Evolutionary conservation across 2,888 invertebrate genomes (phyloP).

Genomic region (Drosophila nr. medialis): DNA sequence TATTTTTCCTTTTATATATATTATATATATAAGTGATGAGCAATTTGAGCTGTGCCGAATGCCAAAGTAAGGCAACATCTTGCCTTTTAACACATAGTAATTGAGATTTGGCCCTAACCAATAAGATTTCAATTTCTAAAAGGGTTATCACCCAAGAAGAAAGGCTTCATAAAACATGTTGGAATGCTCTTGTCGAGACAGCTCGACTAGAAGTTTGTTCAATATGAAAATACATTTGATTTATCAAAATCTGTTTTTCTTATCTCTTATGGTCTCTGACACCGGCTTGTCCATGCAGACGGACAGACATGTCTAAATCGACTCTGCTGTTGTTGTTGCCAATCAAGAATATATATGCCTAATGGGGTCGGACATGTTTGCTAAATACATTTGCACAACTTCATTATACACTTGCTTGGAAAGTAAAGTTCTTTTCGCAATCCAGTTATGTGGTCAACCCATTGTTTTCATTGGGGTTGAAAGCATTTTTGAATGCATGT

Average conservation of each 20-base stretch:
- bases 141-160: neutral
- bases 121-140: neutral
- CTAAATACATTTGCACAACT: neutral
- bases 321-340: neutral
- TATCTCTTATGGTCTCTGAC: neutral
- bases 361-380: neutral
- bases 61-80: neutral
- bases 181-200: neutral
- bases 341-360: neutral
- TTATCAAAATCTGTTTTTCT: neutral
- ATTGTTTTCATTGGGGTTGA: neutral
- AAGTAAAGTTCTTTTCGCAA: neutral
- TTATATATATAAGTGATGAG: neutral
- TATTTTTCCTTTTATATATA: neutral
- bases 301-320: neutral
- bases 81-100: neutral
- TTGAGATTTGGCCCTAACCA: neutral
- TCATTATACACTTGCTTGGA: neutral
- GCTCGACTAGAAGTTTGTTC: neutral
- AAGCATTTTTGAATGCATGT: neutral
- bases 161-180: neutral
- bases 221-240: neutral
- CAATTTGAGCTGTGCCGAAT: neutral
- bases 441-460: slow-evolving; percentile 12
- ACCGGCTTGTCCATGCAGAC: neutral